A percentile compares a stretch with the other conserved stretches of the same genome.
phyloP scores from a whole-genome alignment of 2,113 vertebrate genomes.

The Rhipidura dahli region DNA sequence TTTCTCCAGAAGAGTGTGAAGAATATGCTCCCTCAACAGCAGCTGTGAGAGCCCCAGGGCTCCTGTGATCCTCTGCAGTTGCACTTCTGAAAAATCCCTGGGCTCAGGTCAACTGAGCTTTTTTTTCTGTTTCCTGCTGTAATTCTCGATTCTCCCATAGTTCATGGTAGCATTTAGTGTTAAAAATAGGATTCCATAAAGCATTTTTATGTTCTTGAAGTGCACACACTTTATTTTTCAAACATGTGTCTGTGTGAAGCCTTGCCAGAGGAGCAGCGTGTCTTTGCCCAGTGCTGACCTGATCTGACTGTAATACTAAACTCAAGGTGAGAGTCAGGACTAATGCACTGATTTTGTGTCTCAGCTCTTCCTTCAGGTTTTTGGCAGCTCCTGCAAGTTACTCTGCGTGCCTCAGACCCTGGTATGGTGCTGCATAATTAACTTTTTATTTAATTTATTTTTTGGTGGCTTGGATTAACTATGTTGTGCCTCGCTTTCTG shows the following conservation, averaged over 20 bases:
- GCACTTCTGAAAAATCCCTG: neutral
- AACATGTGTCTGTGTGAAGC: neutral
- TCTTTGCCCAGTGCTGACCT: neutral
- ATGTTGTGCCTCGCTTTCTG: neutral
- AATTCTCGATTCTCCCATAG: neutral
- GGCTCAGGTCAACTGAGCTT: neutral
- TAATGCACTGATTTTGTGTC: neutral
- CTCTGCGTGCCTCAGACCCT: neutral
- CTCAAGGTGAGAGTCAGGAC: neutral
- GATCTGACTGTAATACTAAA: neutral
- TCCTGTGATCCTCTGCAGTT: neutral
- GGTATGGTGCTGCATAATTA: neutral
- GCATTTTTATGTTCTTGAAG: neutral
- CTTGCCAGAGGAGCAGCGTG: neutral
- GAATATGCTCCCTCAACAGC: neutral
- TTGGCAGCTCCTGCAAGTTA: neutral
- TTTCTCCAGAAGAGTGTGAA: neutral
- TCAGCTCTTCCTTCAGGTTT: neutral
- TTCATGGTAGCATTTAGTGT: neutral
- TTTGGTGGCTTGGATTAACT: neutral
- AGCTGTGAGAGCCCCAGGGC: neutral
- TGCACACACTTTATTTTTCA: neutral
- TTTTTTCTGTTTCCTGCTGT: neutral
- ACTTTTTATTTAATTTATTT: neutral
- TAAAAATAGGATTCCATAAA: constrained; percentile 30